Evolutionary conservation across 2,888 invertebrate genomes (phyloP), one percentile per base, ranked within the genome.

Genomic region (Lasiommata megera): DNA sequence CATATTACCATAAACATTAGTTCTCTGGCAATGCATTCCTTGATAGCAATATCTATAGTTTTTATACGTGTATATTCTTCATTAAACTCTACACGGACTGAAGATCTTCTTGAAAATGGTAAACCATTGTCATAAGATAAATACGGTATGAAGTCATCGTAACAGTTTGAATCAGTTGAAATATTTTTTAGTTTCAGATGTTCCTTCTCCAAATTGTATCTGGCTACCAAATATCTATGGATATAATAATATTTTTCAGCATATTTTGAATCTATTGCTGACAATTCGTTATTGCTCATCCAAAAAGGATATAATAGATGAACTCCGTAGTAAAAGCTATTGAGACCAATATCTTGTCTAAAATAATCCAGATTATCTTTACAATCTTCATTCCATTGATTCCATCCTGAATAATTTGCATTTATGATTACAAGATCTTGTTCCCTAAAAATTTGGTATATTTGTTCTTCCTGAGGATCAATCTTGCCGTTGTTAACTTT

Each of bases 281-380:
- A 81, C 6, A 88, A 72, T 64, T 91, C 89, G 29, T 88, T 81
- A 57, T 87, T 84, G 6, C 82, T 79, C 85, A 94, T 84, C 92
- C 93, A 94, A 75, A 90, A 93, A 1, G 94, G 93, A 68, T 86
- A 90, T 59, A 92, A 76, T 40, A 92, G 72, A 65, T 93, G 92
- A 64, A 92, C 77, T 63, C 90, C 92, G 64, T 90, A 92, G 74
- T 93, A 93, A 72, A 90, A 93, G 44, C 88, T 80, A 70, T 93
- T 94, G 9, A 94, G 72, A 18, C 91, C 92, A 55, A 93, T 82
- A 64, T 94, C 94, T 83, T 94, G 94, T 62, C 92, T 92, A 69
- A 93, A 94, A 69, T 94, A 94, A 57, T 92, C 92, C 9, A 94
- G 69, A 55, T 88, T 82, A 64, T 90, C 85, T 63, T 92, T 92